Evolutionary conservation across 1,140 invertebrate genomes (phyloP).

Genomic region (Neotoxoptera formosana): DNA sequence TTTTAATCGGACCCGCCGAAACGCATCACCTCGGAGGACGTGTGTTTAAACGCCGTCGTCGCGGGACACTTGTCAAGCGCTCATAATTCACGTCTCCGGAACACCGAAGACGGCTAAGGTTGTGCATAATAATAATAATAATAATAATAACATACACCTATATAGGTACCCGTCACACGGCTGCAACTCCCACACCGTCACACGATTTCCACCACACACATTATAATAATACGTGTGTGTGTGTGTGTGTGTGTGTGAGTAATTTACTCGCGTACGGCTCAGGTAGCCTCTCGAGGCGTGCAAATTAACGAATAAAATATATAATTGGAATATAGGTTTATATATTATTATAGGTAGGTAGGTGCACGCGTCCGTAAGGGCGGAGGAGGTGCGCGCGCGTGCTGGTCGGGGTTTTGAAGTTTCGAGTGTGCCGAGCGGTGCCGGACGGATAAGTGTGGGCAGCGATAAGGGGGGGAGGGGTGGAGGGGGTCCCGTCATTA

Average conservation of each 20-base stretch:
- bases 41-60: background rate
- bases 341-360: no score
- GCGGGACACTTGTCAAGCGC: background rate
- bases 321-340: conserved; percentile 3
- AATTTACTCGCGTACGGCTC: background rate
- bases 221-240: background rate
- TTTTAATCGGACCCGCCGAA: background rate
- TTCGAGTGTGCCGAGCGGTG: background rate
- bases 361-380: background rate
- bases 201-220: background rate
- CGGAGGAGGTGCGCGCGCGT: background rate
- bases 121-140: background rate
- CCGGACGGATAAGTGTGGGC: no score
- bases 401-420: background rate
- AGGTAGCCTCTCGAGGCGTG: background rate
- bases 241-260: background rate
- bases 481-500: background rate
- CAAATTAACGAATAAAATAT: conserved; percentile 36
- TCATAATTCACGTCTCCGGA: background rate
- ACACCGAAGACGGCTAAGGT: background rate
- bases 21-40: background rate
- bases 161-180: no score
- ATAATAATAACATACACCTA: background rate
- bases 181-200: background rate
- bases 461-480: no score